These are phyloP conservation scores for Phalanger gymnotis DNA, from an alignment of 2,797 vertebrate species.

Conservation along the genomic window DNA sequence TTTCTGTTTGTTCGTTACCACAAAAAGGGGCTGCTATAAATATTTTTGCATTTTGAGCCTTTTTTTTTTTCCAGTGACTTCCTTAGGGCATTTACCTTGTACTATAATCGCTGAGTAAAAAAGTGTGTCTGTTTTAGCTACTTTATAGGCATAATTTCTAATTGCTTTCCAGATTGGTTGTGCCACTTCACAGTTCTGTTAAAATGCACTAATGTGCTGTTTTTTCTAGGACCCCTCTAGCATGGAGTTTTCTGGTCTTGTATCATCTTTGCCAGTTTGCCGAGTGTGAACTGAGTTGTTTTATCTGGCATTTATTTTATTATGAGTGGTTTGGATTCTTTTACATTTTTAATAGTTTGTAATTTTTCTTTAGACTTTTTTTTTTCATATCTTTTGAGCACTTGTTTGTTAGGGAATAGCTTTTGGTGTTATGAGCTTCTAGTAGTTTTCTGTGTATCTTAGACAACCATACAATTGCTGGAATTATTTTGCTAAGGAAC, in stretches of 20 bases:
- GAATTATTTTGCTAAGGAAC: background rate
- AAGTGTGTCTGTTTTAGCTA: background rate
- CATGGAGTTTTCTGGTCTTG: accelerated
- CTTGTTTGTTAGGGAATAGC: background rate
- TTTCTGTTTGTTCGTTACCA: background rate
- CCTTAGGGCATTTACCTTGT: background rate
- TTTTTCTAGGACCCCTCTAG: background rate
- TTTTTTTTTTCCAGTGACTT: background rate
- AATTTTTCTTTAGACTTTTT: background rate
- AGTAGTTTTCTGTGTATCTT: background rate
- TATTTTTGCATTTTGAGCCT: background rate
- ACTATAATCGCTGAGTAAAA: background rate
- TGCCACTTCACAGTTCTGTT: background rate
- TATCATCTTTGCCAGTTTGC: background rate
- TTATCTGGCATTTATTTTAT: background rate
- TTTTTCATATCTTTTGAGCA: background rate
- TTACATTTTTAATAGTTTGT: background rate
- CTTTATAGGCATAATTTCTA: background rate
- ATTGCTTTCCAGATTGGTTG: background rate
- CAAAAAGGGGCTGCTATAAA: background rate
- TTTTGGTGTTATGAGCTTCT: background rate
- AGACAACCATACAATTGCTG: background rate
- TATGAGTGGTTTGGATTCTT: background rate
- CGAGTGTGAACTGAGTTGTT: background rate
- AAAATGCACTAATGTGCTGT: background rate